Conservation (phyloP, 2,888 invertebrate genomes). For the Ectropis crepuscularia region DNA sequence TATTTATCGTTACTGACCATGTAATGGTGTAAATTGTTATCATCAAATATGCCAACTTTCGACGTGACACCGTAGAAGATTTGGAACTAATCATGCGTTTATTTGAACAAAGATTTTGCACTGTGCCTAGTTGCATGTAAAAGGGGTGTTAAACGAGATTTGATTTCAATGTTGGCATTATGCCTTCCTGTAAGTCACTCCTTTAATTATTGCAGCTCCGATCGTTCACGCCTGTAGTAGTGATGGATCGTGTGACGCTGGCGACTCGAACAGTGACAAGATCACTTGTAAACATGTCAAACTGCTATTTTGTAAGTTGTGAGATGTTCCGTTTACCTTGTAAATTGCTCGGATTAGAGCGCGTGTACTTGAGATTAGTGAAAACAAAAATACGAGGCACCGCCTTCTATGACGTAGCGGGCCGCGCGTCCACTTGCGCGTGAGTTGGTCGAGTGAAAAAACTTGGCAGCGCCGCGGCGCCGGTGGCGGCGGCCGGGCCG, state of each 20-base stretch:
- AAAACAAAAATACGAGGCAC: slow-evolving; percentile 31
- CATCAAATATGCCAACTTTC: too few relatives aligned
- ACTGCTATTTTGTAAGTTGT: slow-evolving; percentile 13
- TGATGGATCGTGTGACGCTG: background rate
- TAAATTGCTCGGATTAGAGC: slow-evolving; percentile 31
- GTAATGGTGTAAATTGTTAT: too few relatives aligned
- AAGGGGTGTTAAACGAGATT: too few relatives aligned
- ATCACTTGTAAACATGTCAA: slow-evolving; percentile 11
- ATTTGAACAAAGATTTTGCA: too few relatives aligned
- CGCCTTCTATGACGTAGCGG: slow-evolving; percentile 54
- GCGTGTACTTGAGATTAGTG: slow-evolving; percentile 31
- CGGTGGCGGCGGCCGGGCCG: slow-evolving; percentile 58
- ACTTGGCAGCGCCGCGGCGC: slow-evolving; percentile 71
- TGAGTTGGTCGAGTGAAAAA: slow-evolving; percentile 60
- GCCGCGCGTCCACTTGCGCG: slow-evolving; percentile 61
- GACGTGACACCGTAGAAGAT: too few relatives aligned
- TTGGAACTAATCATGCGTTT: too few relatives aligned
- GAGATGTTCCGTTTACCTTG: slow-evolving; percentile 17
- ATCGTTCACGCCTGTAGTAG: too few relatives aligned
- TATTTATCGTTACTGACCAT: too few relatives aligned
- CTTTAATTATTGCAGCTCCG: too few relatives aligned
- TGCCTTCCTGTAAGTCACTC: too few relatives aligned
- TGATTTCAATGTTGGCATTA: too few relatives aligned
- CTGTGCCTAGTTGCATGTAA: too few relatives aligned
- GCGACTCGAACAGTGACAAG: background rate